A percentile compares a stretch with the other conserved stretches of the same genome.
These are phyloP conservation scores for Numenius arquata DNA, from an alignment of 2,113 vertebrate genomes.

Conservation along the genomic window DNA sequence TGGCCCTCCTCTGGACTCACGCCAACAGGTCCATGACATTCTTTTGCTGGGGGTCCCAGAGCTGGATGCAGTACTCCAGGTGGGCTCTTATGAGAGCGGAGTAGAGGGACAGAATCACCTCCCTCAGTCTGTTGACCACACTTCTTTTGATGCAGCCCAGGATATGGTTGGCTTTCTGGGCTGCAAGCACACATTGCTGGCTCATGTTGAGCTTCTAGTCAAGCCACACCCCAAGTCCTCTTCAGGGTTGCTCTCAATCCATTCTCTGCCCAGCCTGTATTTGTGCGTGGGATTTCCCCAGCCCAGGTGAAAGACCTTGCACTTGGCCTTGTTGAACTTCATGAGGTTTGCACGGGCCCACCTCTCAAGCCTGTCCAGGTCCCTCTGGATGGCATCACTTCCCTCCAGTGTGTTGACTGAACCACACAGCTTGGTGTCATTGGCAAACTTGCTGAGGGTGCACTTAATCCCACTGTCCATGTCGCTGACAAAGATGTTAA, in stretches of 20 bases:
- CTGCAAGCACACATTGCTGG: not conserved
- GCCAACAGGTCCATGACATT: not conserved
- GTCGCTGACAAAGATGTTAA: not conserved
- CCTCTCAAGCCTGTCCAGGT: not conserved
- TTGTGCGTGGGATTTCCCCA: not conserved
- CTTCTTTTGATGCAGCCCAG: not conserved
- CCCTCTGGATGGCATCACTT: no score
- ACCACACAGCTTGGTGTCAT: not conserved
- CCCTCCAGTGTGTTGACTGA: not conserved
- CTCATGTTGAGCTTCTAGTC: not conserved
- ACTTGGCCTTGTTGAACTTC: not conserved
- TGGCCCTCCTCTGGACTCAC: not conserved
- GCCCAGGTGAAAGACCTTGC: not conserved
- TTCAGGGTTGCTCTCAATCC: not conserved
- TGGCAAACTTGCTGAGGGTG: not conserved
- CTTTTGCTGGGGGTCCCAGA: not conserved
- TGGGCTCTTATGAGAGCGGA: not conserved
- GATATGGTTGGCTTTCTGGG: not conserved
- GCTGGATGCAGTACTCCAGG: not conserved
- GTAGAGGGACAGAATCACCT: not conserved
- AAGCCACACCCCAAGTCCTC: not conserved
- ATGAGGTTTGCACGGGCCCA: not conserved
- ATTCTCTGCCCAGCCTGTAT: not conserved
- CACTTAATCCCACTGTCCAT: not conserved
- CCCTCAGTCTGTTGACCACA: not conserved